Base-by-base conservation (phyloP, 2,888 invertebrate genomes). In the Periphyllus acericola region DNA sequence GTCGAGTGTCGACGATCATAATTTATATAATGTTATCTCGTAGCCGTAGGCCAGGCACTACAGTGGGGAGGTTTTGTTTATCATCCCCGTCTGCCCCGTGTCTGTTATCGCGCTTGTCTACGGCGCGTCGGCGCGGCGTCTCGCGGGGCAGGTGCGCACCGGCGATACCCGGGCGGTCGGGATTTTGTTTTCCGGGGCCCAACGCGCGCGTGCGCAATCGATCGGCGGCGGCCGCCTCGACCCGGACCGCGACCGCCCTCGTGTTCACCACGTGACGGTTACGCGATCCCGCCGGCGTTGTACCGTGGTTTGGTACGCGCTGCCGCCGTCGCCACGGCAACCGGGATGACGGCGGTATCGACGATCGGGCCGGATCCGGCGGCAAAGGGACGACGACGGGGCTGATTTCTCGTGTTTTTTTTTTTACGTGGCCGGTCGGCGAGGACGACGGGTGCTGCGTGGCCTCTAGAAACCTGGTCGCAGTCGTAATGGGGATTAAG, bases 261-360 rank as follows among this genome's bases (percentile, higher is more conserved):
- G 86, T 86, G 86, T 60, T 74, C 36, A 40, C 86, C 86, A 86
- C 86, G 86, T 86, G 86, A 86, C 36, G 36, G 72, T 66, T 74
- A 40, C 74, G 83, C n/a, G 36, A 40, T 52, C 32, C n/a, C 36
- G 46, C 11, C 34, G 1, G 29, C 29, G 81, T 25, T 60, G n/a
- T 55, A 71, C 72, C 74, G 25, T 40, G 40, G 46, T 9, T 17
- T n/a, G 1, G 46, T 9, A 46, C 46, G 46, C 11, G n/a, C 17
- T 17, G 32, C 32, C 68, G 78, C 83, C n/a, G 83, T 83, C 74
- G 11, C n/a, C 52, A 32, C 52, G 68, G 78, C 36, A 11, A 46
- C 52, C 78, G 85, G 21, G 36, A 32, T 17, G 46, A 75, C 9
- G 74, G 1, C 19, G 40, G 32, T 25, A 46, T 40, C 36, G 32